Base-by-base conservation (phyloP, 2,888 invertebrate genomes). In the Heliconius hortense region DNA sequence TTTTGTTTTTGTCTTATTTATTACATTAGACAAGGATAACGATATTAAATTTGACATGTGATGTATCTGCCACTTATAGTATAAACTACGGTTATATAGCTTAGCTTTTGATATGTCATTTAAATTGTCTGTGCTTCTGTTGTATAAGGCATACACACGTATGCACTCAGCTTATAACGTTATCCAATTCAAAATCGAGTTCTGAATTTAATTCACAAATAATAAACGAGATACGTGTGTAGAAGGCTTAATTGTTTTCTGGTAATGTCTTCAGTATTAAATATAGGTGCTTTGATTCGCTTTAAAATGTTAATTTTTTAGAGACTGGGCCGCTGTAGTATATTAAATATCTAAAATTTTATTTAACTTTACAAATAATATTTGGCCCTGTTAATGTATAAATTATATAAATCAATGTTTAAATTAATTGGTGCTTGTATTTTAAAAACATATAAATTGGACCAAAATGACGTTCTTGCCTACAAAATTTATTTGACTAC, bases 401-500 rank as follows among this genome's bases (percentile, higher is more conserved):
- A 59, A 59, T 26, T 39, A 24, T 26, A 70, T 56, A 13, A 35
- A 35, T 35, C 31, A 35, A 28, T 31, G 31, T 35, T 59, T 60
- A 73, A 67, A 18, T 68, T 24, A 73, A 63, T 74, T 69, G 74
- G 74, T 74, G 74, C 74, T 74, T 69, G 31, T 39, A 66, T 66
- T 56, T 56, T 31, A 53, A 69, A 26, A 68, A 60, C n/a, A 24
- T 26, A 28, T 53, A 28, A 26, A 69, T 69, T 69, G 31, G 53
- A 69, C 69, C 53, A 56, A 56, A 53, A 56, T 28, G 28, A 68
- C 69, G 31, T 69, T 69, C 69, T 56, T 69, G 56, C 69, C 31
- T 69, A 69, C 11, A 53, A 56, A n/a, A 24, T 63, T 56, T 68
- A 39, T 56, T 77, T 78, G 80, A 83, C 84, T 86, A 86, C 86